phyloP scores from a whole-genome alignment of 2,113 vertebrate species.

The Heteronetta atricapilla region DNA sequence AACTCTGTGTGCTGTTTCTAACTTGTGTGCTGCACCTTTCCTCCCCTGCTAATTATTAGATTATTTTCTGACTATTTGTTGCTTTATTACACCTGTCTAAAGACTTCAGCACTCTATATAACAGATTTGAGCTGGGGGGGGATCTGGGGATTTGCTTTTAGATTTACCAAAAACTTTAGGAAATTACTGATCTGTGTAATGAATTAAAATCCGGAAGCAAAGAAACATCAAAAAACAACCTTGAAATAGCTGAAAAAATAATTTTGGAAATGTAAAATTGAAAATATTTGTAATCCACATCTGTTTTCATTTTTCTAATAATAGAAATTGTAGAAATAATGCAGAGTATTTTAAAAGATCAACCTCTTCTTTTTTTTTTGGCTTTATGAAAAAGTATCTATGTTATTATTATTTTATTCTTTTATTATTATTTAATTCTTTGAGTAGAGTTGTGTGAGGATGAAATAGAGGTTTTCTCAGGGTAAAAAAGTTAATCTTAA shows the following conservation, averaged over 20 bases:
- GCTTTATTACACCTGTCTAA: not conserved
- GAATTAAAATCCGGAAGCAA: not conserved
- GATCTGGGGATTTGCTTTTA: not conserved
- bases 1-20: no score
- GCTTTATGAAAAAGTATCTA: not conserved
- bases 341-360: not conserved
- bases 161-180: not conserved
- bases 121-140: not conserved
- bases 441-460: not conserved
- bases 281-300: not conserved
- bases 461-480: not conserved
- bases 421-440: not conserved
- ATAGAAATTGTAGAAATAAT: not conserved
- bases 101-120: not conserved
- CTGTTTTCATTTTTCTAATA: not conserved
- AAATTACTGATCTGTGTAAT: not conserved
- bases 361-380: not conserved
- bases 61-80: not conserved
- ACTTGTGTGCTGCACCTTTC: not conserved
- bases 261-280: not conserved
- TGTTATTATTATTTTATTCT: not conserved
- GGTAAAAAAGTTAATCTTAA: not conserved
- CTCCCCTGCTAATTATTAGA: not conserved
- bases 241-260: not conserved
- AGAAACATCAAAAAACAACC: no score